Percentiles rank a stretch among this genome's conserved stretches.
Conservation (phyloP, 2,888 invertebrate genomes). For the Tinea pellionella region DNA sequence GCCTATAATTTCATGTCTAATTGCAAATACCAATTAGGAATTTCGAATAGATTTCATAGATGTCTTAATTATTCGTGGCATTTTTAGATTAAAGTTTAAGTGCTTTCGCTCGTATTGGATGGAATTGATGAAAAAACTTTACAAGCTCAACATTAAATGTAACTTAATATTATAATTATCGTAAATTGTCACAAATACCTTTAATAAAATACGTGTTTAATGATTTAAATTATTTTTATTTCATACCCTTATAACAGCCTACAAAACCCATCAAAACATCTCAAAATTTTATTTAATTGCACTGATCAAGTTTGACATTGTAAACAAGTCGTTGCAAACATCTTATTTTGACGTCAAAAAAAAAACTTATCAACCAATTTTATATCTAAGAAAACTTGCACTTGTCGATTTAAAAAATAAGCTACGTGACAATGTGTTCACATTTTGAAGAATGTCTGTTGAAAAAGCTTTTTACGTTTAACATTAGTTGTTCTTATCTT, state of each 20-base stretch:
- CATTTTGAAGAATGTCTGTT: background rate
- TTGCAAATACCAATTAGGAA: no score
- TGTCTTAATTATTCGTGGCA: background rate
- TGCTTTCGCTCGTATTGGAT: conserved; percentile 59
- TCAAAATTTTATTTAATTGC: no score
- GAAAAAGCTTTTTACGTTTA: background rate
- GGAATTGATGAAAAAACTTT: conserved; percentile 57
- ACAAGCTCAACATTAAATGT: conserved; percentile 47
- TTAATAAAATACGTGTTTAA: conserved; percentile 49
- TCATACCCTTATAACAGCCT: background rate
- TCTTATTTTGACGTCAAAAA: no score
- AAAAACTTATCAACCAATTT: no score
- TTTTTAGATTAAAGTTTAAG: background rate
- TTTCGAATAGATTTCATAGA: no score
- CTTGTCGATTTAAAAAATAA: no score
- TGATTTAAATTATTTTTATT: conserved; percentile 24
- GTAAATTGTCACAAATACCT: conserved; percentile 59
- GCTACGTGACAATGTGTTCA: background rate
- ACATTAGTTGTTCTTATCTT: conserved; percentile 3
- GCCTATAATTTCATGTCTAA: no score
- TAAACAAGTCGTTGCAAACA: no score
- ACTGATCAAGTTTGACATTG: no score
- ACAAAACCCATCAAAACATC: no score
- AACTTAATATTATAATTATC: conserved; percentile 24
- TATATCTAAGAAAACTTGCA: no score